Evolutionary conservation across 2,113 vertebrate genomes (phyloP).

Genomic region (Podarcis muralis): DNA sequence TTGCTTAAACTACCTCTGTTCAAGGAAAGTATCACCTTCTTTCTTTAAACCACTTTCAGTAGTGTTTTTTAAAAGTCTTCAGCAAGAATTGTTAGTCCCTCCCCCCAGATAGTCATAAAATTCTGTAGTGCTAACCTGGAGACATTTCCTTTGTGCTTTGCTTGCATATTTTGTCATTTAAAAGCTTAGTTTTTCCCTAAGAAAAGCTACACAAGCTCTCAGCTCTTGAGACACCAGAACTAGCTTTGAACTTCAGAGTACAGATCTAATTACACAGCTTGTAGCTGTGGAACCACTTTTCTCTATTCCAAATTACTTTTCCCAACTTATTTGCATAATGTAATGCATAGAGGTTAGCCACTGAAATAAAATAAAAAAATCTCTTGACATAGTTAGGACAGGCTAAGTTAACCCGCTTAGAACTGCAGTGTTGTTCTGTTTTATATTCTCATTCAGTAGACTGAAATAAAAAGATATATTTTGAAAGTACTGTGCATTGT

Average conservation of each 20-base stretch:
- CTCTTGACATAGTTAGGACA: constrained; percentile 56
- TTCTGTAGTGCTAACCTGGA: constrained; percentile 50
- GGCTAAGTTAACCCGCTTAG: constrained; percentile 71
- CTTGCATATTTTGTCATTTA: constrained; percentile 62
- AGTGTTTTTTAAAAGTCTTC: constrained; percentile 24
- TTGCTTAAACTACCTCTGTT: not conserved
- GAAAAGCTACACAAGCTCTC: constrained; percentile 58
- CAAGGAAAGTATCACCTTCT: not conserved
- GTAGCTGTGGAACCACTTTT: constrained; percentile 69
- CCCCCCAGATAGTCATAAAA: constrained; percentile 37
- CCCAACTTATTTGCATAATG: constrained; percentile 77
- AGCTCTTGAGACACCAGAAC: constrained; percentile 61
- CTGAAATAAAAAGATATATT: not conserved
- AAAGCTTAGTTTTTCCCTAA: constrained; percentile 67
- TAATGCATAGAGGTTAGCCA: constrained; percentile 69
- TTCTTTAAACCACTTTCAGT: not conserved
- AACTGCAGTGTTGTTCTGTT: constrained; percentile 49
- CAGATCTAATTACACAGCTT: constrained; percentile 79
- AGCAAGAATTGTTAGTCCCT: constrained; percentile 16
- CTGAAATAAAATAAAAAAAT: constrained; percentile 65
- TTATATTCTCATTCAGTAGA: constrained; percentile 4
- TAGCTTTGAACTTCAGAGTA: constrained; percentile 71
- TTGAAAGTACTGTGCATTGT: not conserved
- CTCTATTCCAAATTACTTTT: constrained; percentile 73
- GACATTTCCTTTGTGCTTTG: constrained; percentile 62